Conservation (phyloP, 1,140 invertebrate genomes). For the Trachelipus rathkii region DNA sequence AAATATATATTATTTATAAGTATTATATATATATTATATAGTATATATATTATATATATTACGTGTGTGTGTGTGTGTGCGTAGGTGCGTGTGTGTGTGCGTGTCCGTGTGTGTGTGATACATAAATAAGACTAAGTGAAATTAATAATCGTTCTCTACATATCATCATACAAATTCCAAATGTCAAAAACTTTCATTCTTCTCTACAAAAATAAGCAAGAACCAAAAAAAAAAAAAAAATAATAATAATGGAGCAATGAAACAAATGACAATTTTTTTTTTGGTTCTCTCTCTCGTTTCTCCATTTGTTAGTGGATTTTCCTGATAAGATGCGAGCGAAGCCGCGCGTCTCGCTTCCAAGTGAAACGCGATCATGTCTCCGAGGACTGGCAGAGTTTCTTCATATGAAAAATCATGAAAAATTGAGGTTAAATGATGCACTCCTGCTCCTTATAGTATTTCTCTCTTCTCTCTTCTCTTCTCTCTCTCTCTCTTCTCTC, state of each 20-base stretch:
- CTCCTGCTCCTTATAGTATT: not conserved
- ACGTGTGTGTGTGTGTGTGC: too few species aligned
- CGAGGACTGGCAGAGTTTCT: not conserved
- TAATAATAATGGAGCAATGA: not conserved
- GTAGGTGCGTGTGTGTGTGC: too few species aligned
- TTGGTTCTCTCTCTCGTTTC: not conserved
- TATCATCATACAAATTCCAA: not conserved
- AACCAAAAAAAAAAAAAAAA: not conserved
- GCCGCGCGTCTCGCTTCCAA: not conserved
- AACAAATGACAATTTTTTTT: slow-evolving; percentile 1
- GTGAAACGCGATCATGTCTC: too few species aligned
- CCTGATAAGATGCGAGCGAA: not conserved
- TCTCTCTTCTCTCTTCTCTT: not conserved
- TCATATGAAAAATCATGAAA: slow-evolving; percentile 6
- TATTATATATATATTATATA: slow-evolving; percentile 13
- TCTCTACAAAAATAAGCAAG: not conserved
- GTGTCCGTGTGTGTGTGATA: not conserved
- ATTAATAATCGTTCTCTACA: not conserved
- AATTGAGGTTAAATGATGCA: not conserved
- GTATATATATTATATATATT: not conserved
- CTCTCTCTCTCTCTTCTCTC: slow-evolving; percentile 10
- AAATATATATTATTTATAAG: not conserved
- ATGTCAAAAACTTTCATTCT: slow-evolving; percentile 5
- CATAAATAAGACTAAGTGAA: not conserved
- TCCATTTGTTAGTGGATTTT: not conserved